These are phyloP conservation scores for Nibea coibor DNA, from an alignment of 2,113 vertebrate genomes.

Conservation along the genomic window DNA sequence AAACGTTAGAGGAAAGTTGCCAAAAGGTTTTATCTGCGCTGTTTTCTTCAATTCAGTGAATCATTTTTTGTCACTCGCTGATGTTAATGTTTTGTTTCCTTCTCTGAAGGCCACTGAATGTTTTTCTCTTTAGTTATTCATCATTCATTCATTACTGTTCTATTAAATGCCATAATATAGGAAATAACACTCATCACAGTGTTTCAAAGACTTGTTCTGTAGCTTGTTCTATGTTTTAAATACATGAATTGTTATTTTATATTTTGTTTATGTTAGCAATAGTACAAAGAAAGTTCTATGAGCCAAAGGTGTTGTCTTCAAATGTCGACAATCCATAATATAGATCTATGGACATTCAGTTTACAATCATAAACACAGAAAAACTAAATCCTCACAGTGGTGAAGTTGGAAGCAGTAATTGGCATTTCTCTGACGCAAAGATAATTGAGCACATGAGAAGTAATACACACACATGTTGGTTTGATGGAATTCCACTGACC, in stretches of 20 bases:
- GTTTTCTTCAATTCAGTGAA: too few species aligned
- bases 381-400: not conserved
- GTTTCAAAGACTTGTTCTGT: not conserved
- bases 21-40: too few species aligned
- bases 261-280: too few species aligned
- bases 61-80: too few species aligned
- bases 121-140: not conserved
- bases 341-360: not conserved
- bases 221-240: too few species aligned
- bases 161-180: not conserved
- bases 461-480: too few species aligned
- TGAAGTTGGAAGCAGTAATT: not conserved
- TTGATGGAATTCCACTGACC: too few species aligned
- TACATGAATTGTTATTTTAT: too few species aligned
- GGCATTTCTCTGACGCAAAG: too few species aligned
- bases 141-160: not conserved
- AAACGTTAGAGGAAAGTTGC: not conserved
- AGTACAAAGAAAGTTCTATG: too few species aligned
- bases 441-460: too few species aligned
- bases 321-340: not conserved
- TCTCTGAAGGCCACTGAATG: not conserved
- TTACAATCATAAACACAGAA: not conserved
- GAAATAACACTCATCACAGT: not conserved
- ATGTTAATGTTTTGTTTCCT: not conserved
- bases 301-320: not conserved